Conservation (phyloP, 2,888 invertebrate species). For the Sinodicranocentrus sp. region DNA sequence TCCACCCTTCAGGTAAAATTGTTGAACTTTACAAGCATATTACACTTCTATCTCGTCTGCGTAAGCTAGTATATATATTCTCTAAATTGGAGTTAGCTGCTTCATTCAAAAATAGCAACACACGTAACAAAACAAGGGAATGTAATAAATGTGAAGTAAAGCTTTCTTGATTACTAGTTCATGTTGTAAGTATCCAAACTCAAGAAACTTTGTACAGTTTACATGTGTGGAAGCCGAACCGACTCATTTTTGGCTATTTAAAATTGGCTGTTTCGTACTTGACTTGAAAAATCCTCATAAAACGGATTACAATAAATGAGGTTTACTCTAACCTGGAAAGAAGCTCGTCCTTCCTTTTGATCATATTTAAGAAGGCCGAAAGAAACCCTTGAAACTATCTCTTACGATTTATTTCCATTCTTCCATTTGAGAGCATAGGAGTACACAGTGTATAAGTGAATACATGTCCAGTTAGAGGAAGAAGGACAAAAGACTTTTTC, state of each 20-base stretch:
- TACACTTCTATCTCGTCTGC: too few relatives aligned
- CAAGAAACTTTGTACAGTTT: too few relatives aligned
- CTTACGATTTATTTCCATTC: slow-evolving; percentile 13
- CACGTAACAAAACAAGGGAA: neutral
- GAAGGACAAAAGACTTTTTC: slow-evolving; percentile 11
- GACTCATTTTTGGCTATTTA: too few relatives aligned
- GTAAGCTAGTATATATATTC: too few relatives aligned
- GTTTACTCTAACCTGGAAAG: neutral
- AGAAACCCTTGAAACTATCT: slow-evolving; percentile 34
- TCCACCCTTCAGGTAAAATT: neutral
- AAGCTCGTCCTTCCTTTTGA: slow-evolving; percentile 13
- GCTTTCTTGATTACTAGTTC: too few relatives aligned
- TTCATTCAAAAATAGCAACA: slow-evolving; percentile 21
- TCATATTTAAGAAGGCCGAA: slow-evolving; percentile 36
- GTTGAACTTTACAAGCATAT: too few relatives aligned
- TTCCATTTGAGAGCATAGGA: slow-evolving; percentile 9
- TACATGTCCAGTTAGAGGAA: slow-evolving; percentile 38
- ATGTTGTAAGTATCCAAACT: too few relatives aligned
- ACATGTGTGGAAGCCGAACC: too few relatives aligned
- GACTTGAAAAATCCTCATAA: too few relatives aligned
- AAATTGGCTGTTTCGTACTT: too few relatives aligned
- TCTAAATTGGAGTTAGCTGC: too few relatives aligned
- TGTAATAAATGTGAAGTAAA: neutral
- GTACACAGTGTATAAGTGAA: neutral
- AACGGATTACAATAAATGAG: neutral